These are phyloP conservation scores for Magallana gigas DNA, from an alignment of 1,140 invertebrate genomes.

Conservation along the genomic window DNA sequence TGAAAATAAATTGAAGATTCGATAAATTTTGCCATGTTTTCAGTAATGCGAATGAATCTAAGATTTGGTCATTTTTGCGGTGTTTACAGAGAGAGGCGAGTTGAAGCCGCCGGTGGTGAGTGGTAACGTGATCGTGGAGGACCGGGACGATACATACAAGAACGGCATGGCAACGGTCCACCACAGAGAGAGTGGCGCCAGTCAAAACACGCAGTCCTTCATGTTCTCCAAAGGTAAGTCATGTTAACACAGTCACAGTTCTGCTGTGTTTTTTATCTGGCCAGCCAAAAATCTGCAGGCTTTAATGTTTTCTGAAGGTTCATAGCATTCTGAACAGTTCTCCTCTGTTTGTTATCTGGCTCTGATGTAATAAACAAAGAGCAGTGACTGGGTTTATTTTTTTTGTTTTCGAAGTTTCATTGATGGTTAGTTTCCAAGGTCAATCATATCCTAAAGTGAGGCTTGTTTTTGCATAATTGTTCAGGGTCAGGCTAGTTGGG, in stretches of 20 bases:
- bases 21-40: not conserved
- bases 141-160: slow-evolving; percentile 17
- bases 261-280: too few relatives aligned
- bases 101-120: slow-evolving; percentile 30
- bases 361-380: too few relatives aligned
- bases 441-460: too few relatives aligned
- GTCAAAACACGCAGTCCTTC: not conserved
- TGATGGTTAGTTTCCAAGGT: too few relatives aligned
- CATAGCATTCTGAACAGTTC: too few relatives aligned
- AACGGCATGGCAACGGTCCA: slow-evolving; percentile 1
- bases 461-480: too few relatives aligned
- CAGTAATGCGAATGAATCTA: not conserved
- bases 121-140: slow-evolving; percentile 47
- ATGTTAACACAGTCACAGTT: too few relatives aligned
- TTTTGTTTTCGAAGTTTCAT: too few relatives aligned
- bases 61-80: not conserved
- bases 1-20: too few relatives aligned
- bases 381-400: too few relatives aligned
- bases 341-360: too few relatives aligned
- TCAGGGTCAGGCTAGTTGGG: too few relatives aligned
- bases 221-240: not conserved
- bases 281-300: not conserved
- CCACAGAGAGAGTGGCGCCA: not conserved
- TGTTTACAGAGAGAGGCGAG: slow-evolving; percentile 31
- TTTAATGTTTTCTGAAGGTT: not conserved